Base-by-base conservation (phyloP, 2,888 invertebrate species). In the Bombylius major region DNA sequence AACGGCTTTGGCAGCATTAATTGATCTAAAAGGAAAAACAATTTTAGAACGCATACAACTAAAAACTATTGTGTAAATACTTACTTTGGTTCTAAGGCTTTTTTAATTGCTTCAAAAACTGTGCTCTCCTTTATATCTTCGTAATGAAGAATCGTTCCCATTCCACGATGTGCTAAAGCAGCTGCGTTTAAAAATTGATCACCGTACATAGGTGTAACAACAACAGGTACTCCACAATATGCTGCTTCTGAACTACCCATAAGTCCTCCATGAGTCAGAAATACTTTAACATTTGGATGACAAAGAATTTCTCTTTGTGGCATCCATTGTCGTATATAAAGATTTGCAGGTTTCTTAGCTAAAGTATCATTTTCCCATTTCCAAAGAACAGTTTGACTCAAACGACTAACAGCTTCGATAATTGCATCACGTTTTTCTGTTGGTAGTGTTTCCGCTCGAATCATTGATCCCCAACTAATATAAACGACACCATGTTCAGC, bases 221-320 rank as follows among this genome's bases (percentile, higher is more conserved):
- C 68, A 55, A 83, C 75, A 0, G 86, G 84, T 9, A 84, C 80
- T 6, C 82, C 85, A 59, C 80, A 79, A 62, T 81, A 78, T 3
- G 80, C 78, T 0, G 83, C 80, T 68, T 87, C 88, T 1, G 83
- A 80, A 39, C 81, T 69, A 54, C 87, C 84, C 63, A 87, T 77
- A 64, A 86, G 79, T 1, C 88, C 89, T 1, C 83, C 86, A 66
- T 89, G 88, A 0, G 83, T 82, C 61, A 88, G 77, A 64, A 85
- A 87, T 0, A 81, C 81, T 54, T 78, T 70, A 0, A 86, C 79
- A 62, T 86, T 86, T 1, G 82, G 82, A 67, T 88, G 86, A 80
- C 87, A 82, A 50, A 88, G 72, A 59, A 88, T 78, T 63, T 86
- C 84, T 56, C 80, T 79, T 64, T 88, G 88, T 0, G 87, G 86